These are phyloP conservation scores for Vombatus ursinus DNA, from an alignment of 2,113 vertebrate species.

Conservation along the genomic window DNA sequence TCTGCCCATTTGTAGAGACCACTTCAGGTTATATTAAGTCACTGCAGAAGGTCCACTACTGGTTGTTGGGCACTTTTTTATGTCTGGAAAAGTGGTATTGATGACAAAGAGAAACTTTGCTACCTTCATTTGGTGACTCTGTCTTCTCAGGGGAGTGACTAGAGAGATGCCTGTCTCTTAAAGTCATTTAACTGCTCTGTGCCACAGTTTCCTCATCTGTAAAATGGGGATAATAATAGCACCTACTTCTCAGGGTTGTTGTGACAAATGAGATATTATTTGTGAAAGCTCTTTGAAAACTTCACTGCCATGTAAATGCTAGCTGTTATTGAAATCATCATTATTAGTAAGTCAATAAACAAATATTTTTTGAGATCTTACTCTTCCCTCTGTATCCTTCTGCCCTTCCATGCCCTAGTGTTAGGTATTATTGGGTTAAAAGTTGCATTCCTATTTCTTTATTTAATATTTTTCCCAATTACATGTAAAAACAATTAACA, in stretches of 20 bases:
- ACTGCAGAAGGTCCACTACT: neutral
- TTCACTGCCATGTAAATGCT: neutral
- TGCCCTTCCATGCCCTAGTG: neutral
- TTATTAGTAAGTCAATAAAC: neutral
- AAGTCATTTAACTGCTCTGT: neutral
- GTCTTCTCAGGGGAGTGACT: neutral
- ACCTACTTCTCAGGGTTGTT: neutral
- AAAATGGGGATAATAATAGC: neutral
- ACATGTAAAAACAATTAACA: neutral
- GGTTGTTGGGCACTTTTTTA: neutral
- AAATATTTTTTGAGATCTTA: neutral
- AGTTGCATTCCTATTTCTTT: neutral
- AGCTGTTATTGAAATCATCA: neutral
- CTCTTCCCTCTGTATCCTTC: neutral
- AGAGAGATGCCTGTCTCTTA: neutral
- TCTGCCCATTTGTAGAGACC: neutral
- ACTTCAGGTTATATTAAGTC: neutral
- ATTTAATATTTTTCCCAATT: neutral
- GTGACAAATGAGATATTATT: neutral
- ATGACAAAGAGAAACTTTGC: neutral
- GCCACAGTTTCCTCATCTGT: neutral
- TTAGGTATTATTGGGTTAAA: neutral
- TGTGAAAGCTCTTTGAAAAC: neutral
- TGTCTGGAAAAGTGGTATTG: neutral
- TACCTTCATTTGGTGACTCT: neutral